Base-by-base conservation (phyloP, 2,888 invertebrate species). In the Lapara coniferarum region DNA sequence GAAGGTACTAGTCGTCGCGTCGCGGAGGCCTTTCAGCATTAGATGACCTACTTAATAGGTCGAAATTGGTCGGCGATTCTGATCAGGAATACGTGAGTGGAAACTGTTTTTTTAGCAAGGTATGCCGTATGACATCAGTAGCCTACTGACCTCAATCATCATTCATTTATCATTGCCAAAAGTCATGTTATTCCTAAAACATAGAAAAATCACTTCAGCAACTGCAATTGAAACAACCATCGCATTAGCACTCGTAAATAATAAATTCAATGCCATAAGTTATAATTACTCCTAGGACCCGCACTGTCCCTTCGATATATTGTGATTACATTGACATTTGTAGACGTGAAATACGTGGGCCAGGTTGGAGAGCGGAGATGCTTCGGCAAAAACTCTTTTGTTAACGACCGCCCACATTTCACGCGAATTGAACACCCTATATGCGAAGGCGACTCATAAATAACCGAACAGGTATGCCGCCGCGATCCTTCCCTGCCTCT, bases 381-480 rank as follows among this genome's bases (percentile, higher is more conserved):
- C 37, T 67, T 57, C 51, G 37, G 68, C 51, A 68, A 68, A 68
- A 68, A 68, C 68, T 68, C 49, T 58, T 68, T 68, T 49, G 68
- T 56, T 67, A 70, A 70, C 66, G 70, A 67, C 70, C 70, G 52
- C 59, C 58, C 68, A 68, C 68, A 68, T 68, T 52, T 68, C 68
- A 68, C 68, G 19, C 68, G 63, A 46, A 63, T 63, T 46, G 63
- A 63, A 63, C 63, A 63, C 63, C 49, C 63, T 63, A n/a, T 63
- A 63, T 63, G 63, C 19, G 63, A 63, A 63, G 63, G 63, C 16
- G 63, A 46, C 63, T 63, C 63, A 63, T 63, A 63, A 63, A 63
- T 63, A 49, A 63, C 63, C 49, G 49, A 63, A 19, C 63, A 63
- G 63, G 63, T 63, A 63, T 63, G 49, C 19, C 63, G 49, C 49